phyloP scores from a whole-genome alignment of 2,113 vertebrate species.

The Dromiciops gliroides region DNA sequence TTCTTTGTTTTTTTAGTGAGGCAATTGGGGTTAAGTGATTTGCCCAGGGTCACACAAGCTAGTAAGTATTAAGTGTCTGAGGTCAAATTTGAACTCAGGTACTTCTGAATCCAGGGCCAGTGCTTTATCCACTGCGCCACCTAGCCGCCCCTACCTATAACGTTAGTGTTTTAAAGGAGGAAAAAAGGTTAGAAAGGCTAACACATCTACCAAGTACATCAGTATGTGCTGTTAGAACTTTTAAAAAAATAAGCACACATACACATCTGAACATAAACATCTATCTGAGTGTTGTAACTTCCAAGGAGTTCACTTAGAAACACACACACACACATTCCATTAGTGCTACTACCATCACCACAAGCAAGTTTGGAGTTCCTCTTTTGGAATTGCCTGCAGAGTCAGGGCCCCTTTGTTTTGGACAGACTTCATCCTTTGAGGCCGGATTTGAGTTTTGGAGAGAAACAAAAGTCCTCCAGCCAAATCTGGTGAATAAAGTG shows the following conservation, averaged over 20 bases:
- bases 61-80: too few species aligned
- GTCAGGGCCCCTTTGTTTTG: background rate
- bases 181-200: background rate
- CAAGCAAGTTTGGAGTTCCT: background rate
- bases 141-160: too few species aligned
- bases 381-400: background rate
- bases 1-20: too few species aligned
- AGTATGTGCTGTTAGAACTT: background rate
- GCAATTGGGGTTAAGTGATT: too few species aligned
- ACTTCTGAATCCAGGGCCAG: too few species aligned
- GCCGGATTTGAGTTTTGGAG: background rate
- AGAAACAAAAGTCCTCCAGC: background rate
- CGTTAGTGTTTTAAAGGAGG: background rate
- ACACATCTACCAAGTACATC: background rate
- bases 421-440: background rate
- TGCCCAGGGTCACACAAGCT: too few species aligned
- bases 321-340: background rate
- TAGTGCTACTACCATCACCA: background rate
- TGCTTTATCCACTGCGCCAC: too few species aligned
- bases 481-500: background rate
- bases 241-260: background rate
- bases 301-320: background rate
- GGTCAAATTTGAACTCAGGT: too few species aligned
- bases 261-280: background rate
- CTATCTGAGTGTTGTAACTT: background rate